Conservation (phyloP, 2,888 invertebrate genomes). For the Hyalella azteca region DNA sequence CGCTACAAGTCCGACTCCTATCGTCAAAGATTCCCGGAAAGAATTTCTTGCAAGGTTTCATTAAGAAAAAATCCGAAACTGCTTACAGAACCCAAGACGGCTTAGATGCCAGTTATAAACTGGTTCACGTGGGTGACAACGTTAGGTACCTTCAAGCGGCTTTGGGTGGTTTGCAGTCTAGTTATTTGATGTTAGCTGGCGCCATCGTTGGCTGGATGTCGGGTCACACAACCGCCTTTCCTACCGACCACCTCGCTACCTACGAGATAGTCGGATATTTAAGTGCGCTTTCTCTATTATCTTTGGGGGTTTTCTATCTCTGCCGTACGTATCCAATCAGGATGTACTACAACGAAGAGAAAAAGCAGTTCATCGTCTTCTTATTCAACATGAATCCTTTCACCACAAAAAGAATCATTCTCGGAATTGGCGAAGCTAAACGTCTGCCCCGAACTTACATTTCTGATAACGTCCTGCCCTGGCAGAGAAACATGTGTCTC, state of each 20-base stretch:
- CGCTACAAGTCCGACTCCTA: no score
- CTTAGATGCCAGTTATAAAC: neutral
- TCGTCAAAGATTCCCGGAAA: no score
- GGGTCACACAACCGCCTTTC: neutral
- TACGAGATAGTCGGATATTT: neutral
- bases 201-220: neutral
- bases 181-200: neutral
- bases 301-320: neutral
- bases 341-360: neutral
- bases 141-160: neutral
- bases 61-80: no score
- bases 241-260: neutral
- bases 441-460: neutral
- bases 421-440: neutral
- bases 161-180: neutral
- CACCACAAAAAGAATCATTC: neutral
- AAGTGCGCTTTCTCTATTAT: neutral
- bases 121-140: neutral
- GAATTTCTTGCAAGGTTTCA: no score
- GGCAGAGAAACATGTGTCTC: slow-evolving; percentile 1
- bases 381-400: neutral
- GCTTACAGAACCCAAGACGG: no score
- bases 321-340: neutral
- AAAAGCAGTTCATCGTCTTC: neutral
- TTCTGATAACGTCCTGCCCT: neutral